These are phyloP conservation scores for Sebastiscus albofasciatus DNA, from an alignment of 2,797 vertebrate genomes.

Conservation along the genomic window DNA sequence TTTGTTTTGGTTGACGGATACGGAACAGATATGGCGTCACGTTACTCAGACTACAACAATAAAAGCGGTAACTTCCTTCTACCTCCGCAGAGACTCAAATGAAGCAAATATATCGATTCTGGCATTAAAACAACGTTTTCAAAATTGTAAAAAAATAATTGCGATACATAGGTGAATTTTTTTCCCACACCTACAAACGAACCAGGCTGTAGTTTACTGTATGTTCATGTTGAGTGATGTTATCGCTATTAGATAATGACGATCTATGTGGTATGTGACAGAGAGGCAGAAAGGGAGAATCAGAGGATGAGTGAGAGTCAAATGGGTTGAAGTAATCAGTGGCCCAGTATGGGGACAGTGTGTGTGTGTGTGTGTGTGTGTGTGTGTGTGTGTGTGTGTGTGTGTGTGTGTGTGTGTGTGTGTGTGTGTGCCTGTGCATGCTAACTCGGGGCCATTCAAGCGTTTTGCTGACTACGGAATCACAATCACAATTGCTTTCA, in stretches of 20 bases:
- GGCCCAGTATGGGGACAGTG: constrained; percentile 59
- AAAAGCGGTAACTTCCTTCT: no score
- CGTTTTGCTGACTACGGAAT: constrained; percentile 83
- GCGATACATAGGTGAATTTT: no score
- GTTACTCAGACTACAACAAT: no score
- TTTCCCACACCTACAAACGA: neutral
- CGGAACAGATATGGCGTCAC: fast-evolving
- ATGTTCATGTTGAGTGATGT: constrained; percentile 55
- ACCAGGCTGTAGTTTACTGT: constrained; percentile 32
- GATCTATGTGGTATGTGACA: constrained; percentile 75
- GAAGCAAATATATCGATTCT: no score
- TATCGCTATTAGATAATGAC: constrained; percentile 77
- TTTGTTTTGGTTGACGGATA: no score
- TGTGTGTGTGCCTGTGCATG: constrained; percentile 47
- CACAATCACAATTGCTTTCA: constrained; percentile 84
- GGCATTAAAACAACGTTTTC: no score
- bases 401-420: constrained; percentile 28
- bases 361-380: constrained; percentile 24
- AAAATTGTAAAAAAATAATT: no score
- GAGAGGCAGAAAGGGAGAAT: constrained; percentile 64
- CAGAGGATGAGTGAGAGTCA: constrained; percentile 76
- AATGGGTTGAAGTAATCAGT: constrained; percentile 80
- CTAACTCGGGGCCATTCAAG: constrained; percentile 78
- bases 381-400: constrained; percentile 34
- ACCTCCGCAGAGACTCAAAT: no score